These are phyloP conservation scores for Psammodynastes pulverulentus DNA, from an alignment of 2,113 vertebrate species.

Conservation along the genomic window DNA sequence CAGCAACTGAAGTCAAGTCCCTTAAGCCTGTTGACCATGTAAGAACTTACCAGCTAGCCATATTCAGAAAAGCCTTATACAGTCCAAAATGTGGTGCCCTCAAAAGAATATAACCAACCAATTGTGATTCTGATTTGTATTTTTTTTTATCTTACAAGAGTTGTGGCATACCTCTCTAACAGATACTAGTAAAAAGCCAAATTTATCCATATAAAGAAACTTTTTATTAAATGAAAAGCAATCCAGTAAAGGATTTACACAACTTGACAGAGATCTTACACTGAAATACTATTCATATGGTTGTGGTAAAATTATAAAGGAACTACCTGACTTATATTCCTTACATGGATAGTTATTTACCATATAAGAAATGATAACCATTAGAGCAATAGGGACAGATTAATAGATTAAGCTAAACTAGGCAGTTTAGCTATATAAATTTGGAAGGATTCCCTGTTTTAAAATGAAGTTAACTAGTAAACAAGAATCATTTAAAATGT, in stretches of 20 bases:
- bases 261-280: neutral
- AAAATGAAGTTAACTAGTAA: neutral
- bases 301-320: neutral
- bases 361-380: neutral
- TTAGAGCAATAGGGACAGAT: neutral
- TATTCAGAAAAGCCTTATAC: neutral
- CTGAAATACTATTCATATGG: neutral
- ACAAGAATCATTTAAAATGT: neutral
- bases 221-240: neutral
- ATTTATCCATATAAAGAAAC: neutral
- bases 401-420: constrained; percentile 17
- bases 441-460: neutral
- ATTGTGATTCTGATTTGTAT: neutral
- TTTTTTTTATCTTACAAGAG: neutral
- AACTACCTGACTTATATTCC: neutral
- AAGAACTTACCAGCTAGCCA: constrained; percentile 57
- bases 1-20: constrained; percentile 70
- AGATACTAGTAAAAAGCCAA: neutral
- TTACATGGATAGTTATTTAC: neutral
- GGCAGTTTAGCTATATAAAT: neutral
- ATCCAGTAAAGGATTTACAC: neutral
- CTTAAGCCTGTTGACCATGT: constrained; percentile 82
- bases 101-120: neutral
- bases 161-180: accelerated
- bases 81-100: constrained; percentile 11